Percentiles rank a stretch among this genome's conserved stretches.
Conservation (phyloP, 2,888 invertebrate genomes). For the Pseudococcus jackbeardsleyi region DNA sequence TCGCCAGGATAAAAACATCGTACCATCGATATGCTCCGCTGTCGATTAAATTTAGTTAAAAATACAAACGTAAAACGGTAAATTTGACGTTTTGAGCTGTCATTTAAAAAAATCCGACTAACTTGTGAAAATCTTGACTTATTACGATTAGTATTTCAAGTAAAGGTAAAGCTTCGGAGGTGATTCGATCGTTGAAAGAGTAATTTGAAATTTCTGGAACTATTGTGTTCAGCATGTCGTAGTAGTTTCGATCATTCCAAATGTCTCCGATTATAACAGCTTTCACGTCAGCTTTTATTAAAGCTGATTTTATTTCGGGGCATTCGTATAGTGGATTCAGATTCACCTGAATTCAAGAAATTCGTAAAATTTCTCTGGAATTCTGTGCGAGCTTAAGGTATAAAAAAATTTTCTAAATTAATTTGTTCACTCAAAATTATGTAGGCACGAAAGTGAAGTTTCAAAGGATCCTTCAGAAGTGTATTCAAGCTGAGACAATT, state of each 20-base stretch:
- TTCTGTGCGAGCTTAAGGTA: not conserved
- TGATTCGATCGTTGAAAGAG: slow-evolving; percentile 68
- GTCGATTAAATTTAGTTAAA: not conserved
- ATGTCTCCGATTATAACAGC: slow-evolving; percentile 77
- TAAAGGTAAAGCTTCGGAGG: slow-evolving; percentile 72
- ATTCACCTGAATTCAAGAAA: slow-evolving; percentile 74
- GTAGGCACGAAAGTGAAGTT: no score
- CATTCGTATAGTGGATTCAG: slow-evolving; percentile 83
- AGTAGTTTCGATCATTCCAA: slow-evolving; percentile 79
- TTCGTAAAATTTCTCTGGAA: not conserved
- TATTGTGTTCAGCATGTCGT: slow-evolving; percentile 75
- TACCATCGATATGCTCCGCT: slow-evolving; percentile 66
- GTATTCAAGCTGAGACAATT: no score
- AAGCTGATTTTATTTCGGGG: slow-evolving; percentile 79
- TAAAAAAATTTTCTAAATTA: no score
- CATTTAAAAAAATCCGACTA: not conserved
- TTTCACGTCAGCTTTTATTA: slow-evolving; percentile 80
- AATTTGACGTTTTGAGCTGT: no score
- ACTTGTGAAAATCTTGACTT: slow-evolving; percentile 23
- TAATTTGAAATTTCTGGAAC: slow-evolving; percentile 74
- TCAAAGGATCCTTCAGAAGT: no score
- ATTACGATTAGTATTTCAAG: slow-evolving; percentile 69
- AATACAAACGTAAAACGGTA: no score
- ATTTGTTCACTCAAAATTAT: no score
- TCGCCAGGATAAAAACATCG: slow-evolving; percentile 63